These are phyloP conservation scores for Anthopleura xanthogrammica DNA, from an alignment of 92 coral and sea anemone genomes.

Conservation along the genomic window DNA sequence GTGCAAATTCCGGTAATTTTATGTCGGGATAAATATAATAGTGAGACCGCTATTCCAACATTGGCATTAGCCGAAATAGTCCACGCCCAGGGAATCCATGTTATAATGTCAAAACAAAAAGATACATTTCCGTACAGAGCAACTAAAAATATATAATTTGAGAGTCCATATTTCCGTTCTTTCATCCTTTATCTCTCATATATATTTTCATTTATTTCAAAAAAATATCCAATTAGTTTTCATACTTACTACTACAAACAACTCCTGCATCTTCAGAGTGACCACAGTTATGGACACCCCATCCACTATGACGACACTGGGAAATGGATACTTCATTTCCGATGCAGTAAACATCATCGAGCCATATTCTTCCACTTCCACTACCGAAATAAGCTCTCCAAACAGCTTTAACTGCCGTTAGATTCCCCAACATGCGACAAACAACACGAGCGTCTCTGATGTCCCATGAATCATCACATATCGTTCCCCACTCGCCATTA, in stretches of 20 bases:
- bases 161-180: too few relatives aligned
- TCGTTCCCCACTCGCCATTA: constrained; percentile 66
- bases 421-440: constrained; percentile 60
- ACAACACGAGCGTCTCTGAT: constrained; percentile 53
- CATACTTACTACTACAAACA: not conserved
- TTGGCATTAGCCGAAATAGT: too few relatives aligned
- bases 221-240: too few relatives aligned
- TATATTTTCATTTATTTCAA: too few relatives aligned
- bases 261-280: constrained; percentile 16
- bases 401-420: not conserved
- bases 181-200: too few relatives aligned
- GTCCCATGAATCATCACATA: constrained; percentile 55
- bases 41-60: too few relatives aligned
- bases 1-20: too few relatives aligned
- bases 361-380: constrained; percentile 10
- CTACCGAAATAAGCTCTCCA: not conserved
- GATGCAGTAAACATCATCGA: not conserved
- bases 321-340: not conserved
- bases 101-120: too few relatives aligned
- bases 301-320: not conserved
- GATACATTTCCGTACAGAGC: too few relatives aligned
- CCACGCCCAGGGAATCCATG: too few relatives aligned
- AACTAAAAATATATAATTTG: too few relatives aligned
- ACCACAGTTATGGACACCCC: not conserved
- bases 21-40: too few relatives aligned